Percentiles rank a stretch among this genome's conserved stretches.
Conservation (phyloP, 2,797 vertebrate genomes). For the Coilia nasus region DNA sequence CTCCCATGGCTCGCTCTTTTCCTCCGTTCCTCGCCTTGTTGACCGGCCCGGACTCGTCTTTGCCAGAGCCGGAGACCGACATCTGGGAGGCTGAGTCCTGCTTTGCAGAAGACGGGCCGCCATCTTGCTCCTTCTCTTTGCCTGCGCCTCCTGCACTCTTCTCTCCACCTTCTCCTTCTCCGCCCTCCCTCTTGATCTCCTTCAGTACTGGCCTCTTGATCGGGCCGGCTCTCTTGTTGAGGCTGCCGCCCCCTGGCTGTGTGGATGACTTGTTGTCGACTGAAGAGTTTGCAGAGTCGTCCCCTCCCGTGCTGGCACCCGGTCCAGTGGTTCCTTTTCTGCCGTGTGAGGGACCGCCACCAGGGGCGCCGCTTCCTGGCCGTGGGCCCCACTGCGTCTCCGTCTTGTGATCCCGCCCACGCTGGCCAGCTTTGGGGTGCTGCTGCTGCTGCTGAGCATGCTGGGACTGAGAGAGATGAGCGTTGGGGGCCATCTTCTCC, state of each 20-base stretch:
- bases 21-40: constrained; percentile 74
- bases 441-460: constrained; percentile 64
- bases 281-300: constrained; percentile 66
- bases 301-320: constrained; percentile 72
- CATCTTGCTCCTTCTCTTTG: constrained; percentile 78
- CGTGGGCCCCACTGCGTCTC: constrained; percentile 94
- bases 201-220: constrained; percentile 85
- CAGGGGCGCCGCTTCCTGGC: constrained; percentile 78
- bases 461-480: constrained; percentile 64
- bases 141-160: constrained; percentile 65
- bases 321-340: constrained; percentile 71
- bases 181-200: constrained; percentile 77
- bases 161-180: constrained; percentile 71
- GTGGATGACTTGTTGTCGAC: constrained; percentile 69
- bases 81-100: constrained; percentile 62
- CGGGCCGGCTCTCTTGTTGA: constrained; percentile 83
- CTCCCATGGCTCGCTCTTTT: constrained; percentile 71
- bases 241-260: constrained; percentile 65
- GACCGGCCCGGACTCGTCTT: constrained; percentile 66
- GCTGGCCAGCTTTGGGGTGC: constrained; percentile 75
- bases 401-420: constrained; percentile 85
- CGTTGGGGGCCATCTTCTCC: constrained; percentile 69
- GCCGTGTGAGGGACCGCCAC: constrained; percentile 67
- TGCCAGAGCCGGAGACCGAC: constrained; percentile 58
- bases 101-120: constrained; percentile 63